phyloP scores from a whole-genome alignment of 2,797 vertebrate species.

The Oophaga sylvatica region DNA sequence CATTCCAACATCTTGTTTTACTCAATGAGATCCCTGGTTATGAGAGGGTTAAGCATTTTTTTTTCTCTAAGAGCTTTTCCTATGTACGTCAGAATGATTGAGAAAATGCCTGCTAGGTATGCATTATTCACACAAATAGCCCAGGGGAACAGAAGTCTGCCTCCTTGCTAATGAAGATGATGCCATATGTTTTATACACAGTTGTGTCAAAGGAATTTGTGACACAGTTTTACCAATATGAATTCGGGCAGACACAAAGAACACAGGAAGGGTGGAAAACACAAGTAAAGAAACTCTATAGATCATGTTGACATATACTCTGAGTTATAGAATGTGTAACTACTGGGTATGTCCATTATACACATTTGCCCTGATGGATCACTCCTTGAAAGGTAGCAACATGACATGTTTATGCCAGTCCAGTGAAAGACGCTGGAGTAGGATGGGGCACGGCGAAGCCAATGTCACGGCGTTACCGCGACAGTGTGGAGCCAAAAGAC shows the following conservation, averaged over 20 bases:
- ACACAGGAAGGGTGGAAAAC: background rate
- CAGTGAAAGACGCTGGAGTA: too few species aligned
- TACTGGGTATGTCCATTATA: too few species aligned
- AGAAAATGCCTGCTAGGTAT: conserved; percentile 30
- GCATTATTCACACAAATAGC: conserved; percentile 4
- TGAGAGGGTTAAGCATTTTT: background rate
- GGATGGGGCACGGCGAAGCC: too few species aligned
- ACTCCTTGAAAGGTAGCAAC: too few species aligned
- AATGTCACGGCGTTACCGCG: too few species aligned
- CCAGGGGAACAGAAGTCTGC: conserved; percentile 16
- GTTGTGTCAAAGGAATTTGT: conserved; percentile 17
- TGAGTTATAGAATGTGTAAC: too few species aligned
- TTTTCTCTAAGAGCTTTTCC: background rate
- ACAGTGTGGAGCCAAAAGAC: too few species aligned
- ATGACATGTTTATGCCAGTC: too few species aligned
- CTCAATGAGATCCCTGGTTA: background rate
- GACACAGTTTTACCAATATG: background rate
- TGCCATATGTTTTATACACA: conserved; percentile 51
- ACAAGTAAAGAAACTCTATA: background rate
- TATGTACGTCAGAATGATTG: conserved; percentile 37
- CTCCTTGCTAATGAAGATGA: conserved; percentile 2
- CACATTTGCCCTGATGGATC: too few species aligned
- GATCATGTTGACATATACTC: too few species aligned
- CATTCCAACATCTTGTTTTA: background rate
- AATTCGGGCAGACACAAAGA: background rate